Percentiles rank a stretch among this genome's conserved stretches.
phyloP scores from a whole-genome alignment of 1,140 invertebrate genomes.

The Gonatopus flavifemur region DNA sequence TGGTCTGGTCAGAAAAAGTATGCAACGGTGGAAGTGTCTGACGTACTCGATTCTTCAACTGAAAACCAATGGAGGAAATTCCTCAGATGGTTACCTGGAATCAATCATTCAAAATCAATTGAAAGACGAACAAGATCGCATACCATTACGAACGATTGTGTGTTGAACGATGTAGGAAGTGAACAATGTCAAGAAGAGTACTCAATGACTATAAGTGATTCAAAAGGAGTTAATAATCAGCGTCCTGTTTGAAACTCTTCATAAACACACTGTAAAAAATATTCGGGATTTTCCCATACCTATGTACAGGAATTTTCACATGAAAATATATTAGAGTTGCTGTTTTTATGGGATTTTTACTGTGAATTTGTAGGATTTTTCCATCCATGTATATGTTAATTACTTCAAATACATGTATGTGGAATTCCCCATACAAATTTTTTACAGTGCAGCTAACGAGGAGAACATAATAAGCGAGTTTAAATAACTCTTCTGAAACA shows the following conservation, averaged over 20 bases:
- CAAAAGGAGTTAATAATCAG: constrained; percentile 41
- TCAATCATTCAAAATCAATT: constrained; percentile 30
- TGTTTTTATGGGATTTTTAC: neutral
- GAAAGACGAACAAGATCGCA: constrained; percentile 17
- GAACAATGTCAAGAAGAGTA: constrained; percentile 35
- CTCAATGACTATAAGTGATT: constrained; percentile 42
- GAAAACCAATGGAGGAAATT: constrained; percentile 48
- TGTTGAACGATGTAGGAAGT: constrained; percentile 18
- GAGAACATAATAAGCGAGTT: neutral
- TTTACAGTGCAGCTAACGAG: neutral
- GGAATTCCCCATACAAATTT: too few relatives aligned
- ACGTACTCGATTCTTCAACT: constrained; percentile 4
- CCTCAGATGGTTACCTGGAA: constrained; percentile 44
- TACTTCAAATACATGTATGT: too few relatives aligned
- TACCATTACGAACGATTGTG: constrained; percentile 14
- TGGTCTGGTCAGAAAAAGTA: neutral
- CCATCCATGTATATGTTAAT: too few relatives aligned
- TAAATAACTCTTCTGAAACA: neutral
- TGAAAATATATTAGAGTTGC: too few relatives aligned
- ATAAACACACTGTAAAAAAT: too few relatives aligned
- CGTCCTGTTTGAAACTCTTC: constrained; percentile 32
- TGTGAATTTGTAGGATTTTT: neutral
- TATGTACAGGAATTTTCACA: too few relatives aligned
- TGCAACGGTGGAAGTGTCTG: constrained; percentile 6
- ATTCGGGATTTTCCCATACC: too few relatives aligned